Evolutionary conservation across 2,797 vertebrate species (phyloP).

Genomic region (Diglossa cyanea): DNA sequence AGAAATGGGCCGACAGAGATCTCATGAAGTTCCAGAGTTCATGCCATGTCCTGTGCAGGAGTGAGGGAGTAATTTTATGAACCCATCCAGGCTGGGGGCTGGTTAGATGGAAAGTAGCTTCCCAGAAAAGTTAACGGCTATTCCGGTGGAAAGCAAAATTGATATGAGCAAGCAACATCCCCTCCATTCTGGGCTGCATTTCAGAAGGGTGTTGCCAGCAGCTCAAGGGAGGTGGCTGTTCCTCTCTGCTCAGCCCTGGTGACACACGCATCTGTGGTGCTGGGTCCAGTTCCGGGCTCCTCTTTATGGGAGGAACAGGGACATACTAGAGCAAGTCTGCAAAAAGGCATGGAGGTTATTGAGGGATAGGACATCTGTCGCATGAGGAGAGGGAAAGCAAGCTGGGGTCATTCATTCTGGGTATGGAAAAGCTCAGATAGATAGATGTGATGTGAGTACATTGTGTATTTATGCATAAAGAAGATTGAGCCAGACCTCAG

Average conservation of each 20-base stretch:
- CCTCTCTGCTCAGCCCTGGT: not conserved
- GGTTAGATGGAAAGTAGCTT: not conserved
- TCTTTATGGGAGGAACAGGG: not conserved
- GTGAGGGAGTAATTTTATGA: not conserved
- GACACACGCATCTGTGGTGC: not conserved
- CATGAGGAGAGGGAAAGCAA: not conserved
- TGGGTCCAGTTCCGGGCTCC: not conserved
- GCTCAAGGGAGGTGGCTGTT: not conserved
- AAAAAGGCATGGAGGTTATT: not conserved
- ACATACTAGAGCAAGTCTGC: not conserved
- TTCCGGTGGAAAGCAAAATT: not conserved
- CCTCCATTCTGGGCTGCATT: not conserved
- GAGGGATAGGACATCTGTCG: not conserved
- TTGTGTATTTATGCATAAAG: not conserved
- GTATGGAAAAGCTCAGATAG: not conserved
- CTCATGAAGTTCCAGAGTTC: not conserved
- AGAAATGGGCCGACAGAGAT: not conserved
- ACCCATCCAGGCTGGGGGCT: not conserved
- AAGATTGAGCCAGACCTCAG: not conserved
- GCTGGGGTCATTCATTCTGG: not conserved
- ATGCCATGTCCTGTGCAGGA: not conserved
- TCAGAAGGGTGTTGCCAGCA: not conserved
- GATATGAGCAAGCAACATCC: not conserved
- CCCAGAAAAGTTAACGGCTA: accelerated
- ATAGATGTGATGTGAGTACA: not conserved